phyloP scores from a whole-genome alignment of 37 sponge, comb jelly and placozoan species.

The Hormiphora californensis region DNA sequence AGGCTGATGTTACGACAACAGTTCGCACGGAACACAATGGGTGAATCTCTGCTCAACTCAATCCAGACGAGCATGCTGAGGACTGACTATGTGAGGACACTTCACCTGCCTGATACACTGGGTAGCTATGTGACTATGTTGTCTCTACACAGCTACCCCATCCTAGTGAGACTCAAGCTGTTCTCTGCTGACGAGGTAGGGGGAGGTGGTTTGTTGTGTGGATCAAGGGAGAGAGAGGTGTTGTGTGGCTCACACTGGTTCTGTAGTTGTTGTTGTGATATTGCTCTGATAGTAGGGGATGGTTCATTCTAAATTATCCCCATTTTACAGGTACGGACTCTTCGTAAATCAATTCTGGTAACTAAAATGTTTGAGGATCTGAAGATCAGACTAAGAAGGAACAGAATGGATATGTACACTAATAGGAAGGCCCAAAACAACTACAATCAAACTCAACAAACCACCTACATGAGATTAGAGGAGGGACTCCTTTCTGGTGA shows the following conservation, averaged over 20 bases:
- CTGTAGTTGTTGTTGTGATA: too few species aligned
- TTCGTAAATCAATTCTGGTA: not conserved
- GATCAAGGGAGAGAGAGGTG: too few species aligned
- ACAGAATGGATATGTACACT: not conserved
- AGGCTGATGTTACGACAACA: slow-evolving; percentile 35
- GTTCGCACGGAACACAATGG: slow-evolving; percentile 36
- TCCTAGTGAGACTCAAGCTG: not conserved
- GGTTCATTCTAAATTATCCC: too few species aligned
- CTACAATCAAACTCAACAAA: not conserved
- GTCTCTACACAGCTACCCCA: not conserved
- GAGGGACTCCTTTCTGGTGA: slow-evolving; percentile 10
- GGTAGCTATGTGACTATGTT: not conserved
- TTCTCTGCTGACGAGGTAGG: slow-evolving; percentile 29
- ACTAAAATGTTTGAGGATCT: slow-evolving; percentile 24
- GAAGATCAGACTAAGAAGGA: not conserved
- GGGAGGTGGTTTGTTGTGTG: too few species aligned
- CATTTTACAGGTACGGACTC: slow-evolving; percentile 4
- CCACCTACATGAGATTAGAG: slow-evolving; percentile 1
- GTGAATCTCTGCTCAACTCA: slow-evolving; percentile 28
- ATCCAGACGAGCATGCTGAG: not conserved
- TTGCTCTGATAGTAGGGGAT: too few species aligned
- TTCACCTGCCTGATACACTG: slow-evolving; percentile 10
- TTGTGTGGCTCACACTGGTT: too few species aligned
- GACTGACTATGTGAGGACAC: slow-evolving; percentile 18
- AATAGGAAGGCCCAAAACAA: not conserved